A percentile compares a stretch with the other conserved stretches of the same genome.
Conservation (phyloP, 2,888 invertebrate genomes). For the Mimumesa dahlbomi region DNA sequence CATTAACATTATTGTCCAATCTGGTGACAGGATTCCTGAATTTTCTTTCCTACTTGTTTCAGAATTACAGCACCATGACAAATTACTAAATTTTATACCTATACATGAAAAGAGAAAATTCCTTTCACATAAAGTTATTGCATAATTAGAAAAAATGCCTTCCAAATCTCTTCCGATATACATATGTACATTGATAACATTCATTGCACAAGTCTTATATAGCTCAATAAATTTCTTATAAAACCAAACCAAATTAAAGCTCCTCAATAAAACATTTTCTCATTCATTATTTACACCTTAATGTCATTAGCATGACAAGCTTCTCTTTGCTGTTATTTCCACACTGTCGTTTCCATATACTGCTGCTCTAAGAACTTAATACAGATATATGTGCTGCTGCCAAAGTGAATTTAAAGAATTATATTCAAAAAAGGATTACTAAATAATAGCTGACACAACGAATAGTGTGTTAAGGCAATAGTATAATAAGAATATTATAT, state of each 20-base stretch:
- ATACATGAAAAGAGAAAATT: slow-evolving; percentile 6
- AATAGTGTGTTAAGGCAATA: slow-evolving; percentile 34
- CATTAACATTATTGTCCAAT: slow-evolving; percentile 27
- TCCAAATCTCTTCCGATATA: slow-evolving; percentile 8
- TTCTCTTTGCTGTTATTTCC: slow-evolving; percentile 11
- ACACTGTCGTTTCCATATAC: no score
- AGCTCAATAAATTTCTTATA: slow-evolving; percentile 8
- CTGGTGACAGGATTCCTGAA: slow-evolving; percentile 3
- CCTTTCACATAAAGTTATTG: slow-evolving; percentile 6
- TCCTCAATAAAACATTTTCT: neutral
- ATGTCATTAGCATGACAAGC: slow-evolving; percentile 5
- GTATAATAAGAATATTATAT: slow-evolving; percentile 12
- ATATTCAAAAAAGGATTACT: no score
- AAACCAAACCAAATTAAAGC: slow-evolving; percentile 11
- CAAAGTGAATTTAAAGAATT: no score
- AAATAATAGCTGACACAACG: slow-evolving; percentile 1
- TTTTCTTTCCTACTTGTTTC: neutral
- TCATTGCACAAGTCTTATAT: neutral
- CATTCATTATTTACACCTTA: slow-evolving; percentile 14
- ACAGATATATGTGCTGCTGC: no score
- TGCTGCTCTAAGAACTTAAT: no score
- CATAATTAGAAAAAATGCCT: slow-evolving; percentile 4
- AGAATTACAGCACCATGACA: slow-evolving; percentile 8
- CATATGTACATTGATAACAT: slow-evolving; percentile 5
- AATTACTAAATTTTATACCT: neutral